Conservation (phyloP, 2,888 invertebrate genomes). For the Tetramorium bicarinatum region DNA sequence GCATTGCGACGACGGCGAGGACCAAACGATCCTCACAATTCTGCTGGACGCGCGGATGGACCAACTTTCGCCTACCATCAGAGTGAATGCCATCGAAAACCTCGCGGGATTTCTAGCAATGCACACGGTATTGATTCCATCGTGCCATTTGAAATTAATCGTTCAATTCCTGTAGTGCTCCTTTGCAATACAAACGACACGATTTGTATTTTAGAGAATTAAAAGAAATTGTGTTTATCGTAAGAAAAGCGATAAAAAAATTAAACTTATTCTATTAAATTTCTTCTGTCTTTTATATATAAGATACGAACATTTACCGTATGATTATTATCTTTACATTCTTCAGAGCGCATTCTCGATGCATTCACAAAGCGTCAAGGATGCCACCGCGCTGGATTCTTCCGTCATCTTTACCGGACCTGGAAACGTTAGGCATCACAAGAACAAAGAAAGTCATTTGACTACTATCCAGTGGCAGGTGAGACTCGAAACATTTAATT, state of each 20-base stretch:
- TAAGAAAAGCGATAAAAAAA: neutral
- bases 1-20: constrained; percentile 86
- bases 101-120: constrained; percentile 91
- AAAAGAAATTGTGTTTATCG: neutral
- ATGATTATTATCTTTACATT: constrained; percentile 44
- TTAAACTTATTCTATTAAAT: neutral
- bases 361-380: constrained; percentile 86
- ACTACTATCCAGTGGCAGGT: constrained; percentile 87
- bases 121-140: constrained; percentile 87
- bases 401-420: constrained; percentile 87
- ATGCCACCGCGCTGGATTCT: constrained; percentile 79
- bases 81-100: constrained; percentile 90
- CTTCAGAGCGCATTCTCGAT: constrained; percentile 88
- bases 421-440: constrained; percentile 87
- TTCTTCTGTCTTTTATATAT: neutral
- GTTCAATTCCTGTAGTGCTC: neutral
- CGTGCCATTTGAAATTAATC: constrained; percentile 3
- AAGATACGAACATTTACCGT: neutral
- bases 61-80: constrained; percentile 89
- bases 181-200: neutral
- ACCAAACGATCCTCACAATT: constrained; percentile 89
- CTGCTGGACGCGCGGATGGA: constrained; percentile 90
- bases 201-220: neutral
- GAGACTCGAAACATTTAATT: constrained; percentile 38
- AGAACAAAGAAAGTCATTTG: constrained; percentile 86